Evolutionary conservation across 2,888 invertebrate genomes (phyloP), one percentile per base, ranked within the genome.

Genomic region (Neria commutata): DNA sequence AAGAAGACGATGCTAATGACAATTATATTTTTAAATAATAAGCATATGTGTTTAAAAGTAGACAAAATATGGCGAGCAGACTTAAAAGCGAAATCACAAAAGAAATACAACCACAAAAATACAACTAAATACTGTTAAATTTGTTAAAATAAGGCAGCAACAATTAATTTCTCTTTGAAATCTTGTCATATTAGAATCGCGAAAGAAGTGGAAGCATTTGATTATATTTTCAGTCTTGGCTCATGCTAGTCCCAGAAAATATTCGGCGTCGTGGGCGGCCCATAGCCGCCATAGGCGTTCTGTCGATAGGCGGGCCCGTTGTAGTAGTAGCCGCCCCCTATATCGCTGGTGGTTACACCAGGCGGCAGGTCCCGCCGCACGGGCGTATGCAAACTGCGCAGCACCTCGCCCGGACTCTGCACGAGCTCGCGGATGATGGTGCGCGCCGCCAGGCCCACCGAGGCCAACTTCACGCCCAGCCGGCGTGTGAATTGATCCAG

Each of bases 351-450:
- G 6, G 11, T 45, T 1, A 54, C 46, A 42, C 52, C 46, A 1
- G 53, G 40, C 8, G 72, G 72, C 46, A 74, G 45, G 10, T 74
- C 71, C 6, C 67, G 61, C 29, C 67, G 73, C 3, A 73, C 74
- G 0, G 71, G 69, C 2, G 72, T 53, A 23, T 71, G 66, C 1
- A 79, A 61, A 54, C 73, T 70, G 49, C 75, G 69, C 75, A 73
- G 75, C 4, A 74, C 66, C 3, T 62, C 66, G 11, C 69, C 70
- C 2, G 73, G 75, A 17, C 73, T 67, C 51, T 68, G 75, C 0
- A 77, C 69, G 21, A 79, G 72, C 66, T 81, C 81, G 2, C 77
- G 76, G 5, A 81, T 65, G 29, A 81, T 71, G 64, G 76, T 81
- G 14, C 71, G 71, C 2, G 79, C 78, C 1, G 78, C 75, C 64